These are phyloP conservation scores for Sitobion miscanthi DNA, from an alignment of 1,140 invertebrate genomes.

Conservation along the genomic window DNA sequence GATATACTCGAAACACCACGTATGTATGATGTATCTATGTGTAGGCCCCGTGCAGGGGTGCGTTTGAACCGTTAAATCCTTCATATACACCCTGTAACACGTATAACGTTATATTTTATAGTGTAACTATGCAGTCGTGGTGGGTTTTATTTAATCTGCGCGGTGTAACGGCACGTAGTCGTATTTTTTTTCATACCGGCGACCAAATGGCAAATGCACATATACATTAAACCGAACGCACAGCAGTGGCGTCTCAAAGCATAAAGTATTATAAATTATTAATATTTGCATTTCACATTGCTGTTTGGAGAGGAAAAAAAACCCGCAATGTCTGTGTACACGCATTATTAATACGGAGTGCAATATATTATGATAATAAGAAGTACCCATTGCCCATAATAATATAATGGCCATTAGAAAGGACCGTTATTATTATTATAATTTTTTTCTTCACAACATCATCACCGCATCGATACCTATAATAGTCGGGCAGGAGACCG, in stretches of 20 bases:
- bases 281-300: not conserved
- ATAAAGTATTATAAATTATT: slow-evolving; percentile 6
- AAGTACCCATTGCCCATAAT: not conserved
- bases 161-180: not conserved
- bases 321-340: not conserved
- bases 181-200: not conserved
- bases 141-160: not conserved
- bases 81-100: not conserved
- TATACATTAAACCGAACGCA: not conserved
- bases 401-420: not conserved
- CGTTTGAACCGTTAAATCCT: not conserved
- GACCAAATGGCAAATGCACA: not conserved
- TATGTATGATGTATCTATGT: not conserved
- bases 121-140: not conserved
- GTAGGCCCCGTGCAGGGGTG: not conserved
- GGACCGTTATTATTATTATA: not conserved
- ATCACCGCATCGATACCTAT: too few relatives aligned
- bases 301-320: not conserved
- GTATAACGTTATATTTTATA: not conserved
- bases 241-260: not conserved
- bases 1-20: not conserved
- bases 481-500: too few relatives aligned
- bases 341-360: not conserved
- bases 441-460: not conserved
- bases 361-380: slow-evolving; percentile 9